phyloP scores from a whole-genome alignment of 2,888 invertebrate species.

The Autographa pulchrina region DNA sequence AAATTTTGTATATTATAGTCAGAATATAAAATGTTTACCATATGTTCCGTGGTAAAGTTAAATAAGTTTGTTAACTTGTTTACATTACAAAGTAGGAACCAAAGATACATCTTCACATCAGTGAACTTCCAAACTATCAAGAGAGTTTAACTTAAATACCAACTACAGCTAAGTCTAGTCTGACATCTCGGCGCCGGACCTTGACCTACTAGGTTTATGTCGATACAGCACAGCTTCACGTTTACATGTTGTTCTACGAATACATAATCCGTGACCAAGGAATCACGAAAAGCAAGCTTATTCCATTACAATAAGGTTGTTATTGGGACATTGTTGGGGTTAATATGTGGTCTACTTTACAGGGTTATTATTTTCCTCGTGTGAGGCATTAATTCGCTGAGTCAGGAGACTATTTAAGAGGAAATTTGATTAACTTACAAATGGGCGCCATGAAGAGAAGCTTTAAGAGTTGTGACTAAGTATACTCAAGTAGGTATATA shows the following conservation, averaged over 20 bases:
- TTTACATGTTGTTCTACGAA: not conserved
- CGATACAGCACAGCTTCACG: constrained; percentile 1
- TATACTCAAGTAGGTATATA: too few relatives aligned
- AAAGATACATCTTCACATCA: too few relatives aligned
- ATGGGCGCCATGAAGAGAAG: not conserved
- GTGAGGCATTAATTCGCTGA: constrained; percentile 27
- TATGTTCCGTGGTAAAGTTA: too few relatives aligned
- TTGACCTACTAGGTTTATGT: not conserved
- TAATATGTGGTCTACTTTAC: constrained; percentile 4
- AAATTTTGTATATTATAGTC: too few relatives aligned
- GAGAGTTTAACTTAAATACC: not conserved
- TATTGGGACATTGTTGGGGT: not conserved
- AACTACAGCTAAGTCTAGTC: not conserved
- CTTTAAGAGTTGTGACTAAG: not conserved
- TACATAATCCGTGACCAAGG: not conserved
- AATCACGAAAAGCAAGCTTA: not conserved
- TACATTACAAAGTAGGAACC: too few relatives aligned
- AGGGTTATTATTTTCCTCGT: constrained; percentile 41
- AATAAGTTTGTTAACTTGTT: too few relatives aligned
- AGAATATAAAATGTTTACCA: too few relatives aligned
- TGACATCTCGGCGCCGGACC: not conserved
- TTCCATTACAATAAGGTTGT: not conserved
- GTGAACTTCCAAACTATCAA: not conserved
- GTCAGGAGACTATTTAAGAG: not conserved
- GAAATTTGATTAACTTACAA: not conserved